Evolutionary conservation across 2,888 invertebrate genomes (phyloP).

Genomic region (Megalurothrips usitatus): DNA sequence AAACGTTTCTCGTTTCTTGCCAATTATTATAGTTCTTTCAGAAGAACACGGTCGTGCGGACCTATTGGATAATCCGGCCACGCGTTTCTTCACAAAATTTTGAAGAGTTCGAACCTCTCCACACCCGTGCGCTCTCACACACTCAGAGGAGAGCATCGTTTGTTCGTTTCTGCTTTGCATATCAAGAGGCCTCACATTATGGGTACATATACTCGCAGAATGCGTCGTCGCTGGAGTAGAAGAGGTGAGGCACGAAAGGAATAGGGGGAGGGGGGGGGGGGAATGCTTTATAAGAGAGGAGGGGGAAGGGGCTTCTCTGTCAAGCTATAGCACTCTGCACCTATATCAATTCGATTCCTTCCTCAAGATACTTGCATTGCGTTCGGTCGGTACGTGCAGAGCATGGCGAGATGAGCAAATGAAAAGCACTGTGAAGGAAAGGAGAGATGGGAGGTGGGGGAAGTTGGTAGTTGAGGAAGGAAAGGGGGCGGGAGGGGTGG

Average conservation of each 20-base stretch:
- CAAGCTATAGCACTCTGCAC: background rate
- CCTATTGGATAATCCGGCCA: too few species aligned
- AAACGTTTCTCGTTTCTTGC: too few species aligned
- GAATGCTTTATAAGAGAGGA: background rate
- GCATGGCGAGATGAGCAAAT: background rate
- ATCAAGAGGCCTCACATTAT: slow-evolving; percentile 6
- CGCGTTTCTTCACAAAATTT: background rate
- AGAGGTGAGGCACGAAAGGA: background rate
- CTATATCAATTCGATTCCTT: background rate
- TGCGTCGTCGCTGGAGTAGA: background rate
- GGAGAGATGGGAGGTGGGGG: background rate
- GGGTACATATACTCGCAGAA: background rate
- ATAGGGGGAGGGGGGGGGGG: background rate
- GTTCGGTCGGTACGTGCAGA: background rate
- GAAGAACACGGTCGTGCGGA: too few species aligned
- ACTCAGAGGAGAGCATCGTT: background rate
- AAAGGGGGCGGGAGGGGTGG: background rate
- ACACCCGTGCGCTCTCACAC: too few species aligned
- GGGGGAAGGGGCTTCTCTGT: background rate
- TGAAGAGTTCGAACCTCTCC: background rate
- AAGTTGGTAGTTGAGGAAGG: too few species aligned
- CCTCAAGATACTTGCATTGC: background rate
- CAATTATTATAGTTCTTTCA: too few species aligned
- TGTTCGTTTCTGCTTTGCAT: slow-evolving; percentile 19
- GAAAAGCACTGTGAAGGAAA: background rate